Evolutionary conservation across 2,888 invertebrate genomes (phyloP).

Genomic region (Amblyjoppa proteus): DNA sequence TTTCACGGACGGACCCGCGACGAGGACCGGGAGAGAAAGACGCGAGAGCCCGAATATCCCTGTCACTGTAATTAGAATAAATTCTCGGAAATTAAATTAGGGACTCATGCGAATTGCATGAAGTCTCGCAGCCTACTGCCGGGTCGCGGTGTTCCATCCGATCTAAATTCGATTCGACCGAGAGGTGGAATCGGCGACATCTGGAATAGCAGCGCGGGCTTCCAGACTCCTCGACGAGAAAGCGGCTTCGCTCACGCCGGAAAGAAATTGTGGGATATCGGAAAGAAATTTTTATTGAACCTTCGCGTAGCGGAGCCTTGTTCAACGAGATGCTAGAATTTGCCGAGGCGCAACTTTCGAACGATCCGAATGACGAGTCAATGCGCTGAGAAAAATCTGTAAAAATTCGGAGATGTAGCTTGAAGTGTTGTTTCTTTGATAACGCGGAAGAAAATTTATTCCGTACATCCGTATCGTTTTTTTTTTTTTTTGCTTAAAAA

Average conservation of each 20-base stretch:
- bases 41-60: constrained; percentile 45
- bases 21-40: constrained; percentile 29
- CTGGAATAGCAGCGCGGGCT: constrained; percentile 14
- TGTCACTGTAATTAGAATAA: constrained; percentile 65
- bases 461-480: neutral
- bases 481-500: too few species aligned
- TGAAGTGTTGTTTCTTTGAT: too few species aligned
- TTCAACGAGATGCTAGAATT: too few species aligned
- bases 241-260: neutral
- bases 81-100: constrained; percentile 58
- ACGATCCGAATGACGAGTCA: too few species aligned
- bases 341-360: too few species aligned
- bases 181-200: neutral
- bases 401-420: too few species aligned
- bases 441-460: too few species aligned
- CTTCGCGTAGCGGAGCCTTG: neutral
- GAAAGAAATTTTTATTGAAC: neutral
- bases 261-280: neutral
- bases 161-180: constrained; percentile 34
- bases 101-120: constrained; percentile 34
- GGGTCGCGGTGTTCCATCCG: constrained; percentile 12
- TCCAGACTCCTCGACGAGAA: neutral
- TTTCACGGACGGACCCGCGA: constrained; percentile 22
- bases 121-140: constrained; percentile 37
- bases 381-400: too few species aligned